These are phyloP conservation scores for Neosalanx taihuensis DNA, from an alignment of 2,797 vertebrate species.

Conservation along the genomic window DNA sequence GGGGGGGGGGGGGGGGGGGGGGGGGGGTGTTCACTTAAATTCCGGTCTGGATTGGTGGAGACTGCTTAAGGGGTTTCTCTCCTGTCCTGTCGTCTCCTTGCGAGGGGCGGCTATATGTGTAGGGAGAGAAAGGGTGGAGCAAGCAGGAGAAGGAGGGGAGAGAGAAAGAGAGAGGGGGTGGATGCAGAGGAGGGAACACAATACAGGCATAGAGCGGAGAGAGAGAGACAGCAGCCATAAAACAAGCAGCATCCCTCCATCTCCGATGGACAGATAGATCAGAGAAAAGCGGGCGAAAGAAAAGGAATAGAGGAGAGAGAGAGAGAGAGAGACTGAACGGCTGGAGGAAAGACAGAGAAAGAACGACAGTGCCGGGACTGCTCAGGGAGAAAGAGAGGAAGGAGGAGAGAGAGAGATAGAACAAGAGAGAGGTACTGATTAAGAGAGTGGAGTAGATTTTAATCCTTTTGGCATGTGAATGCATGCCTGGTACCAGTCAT, in stretches of 20 bases:
- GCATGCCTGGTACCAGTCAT: background rate
- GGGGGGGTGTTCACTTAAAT: background rate
- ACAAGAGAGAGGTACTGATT: constrained; percentile 34
- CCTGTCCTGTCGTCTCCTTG: too few relatives aligned
- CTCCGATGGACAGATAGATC: constrained; percentile 15
- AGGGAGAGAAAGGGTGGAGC: constrained; percentile 1
- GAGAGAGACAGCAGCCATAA: constrained; percentile 23
- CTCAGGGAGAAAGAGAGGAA: constrained; percentile 17
- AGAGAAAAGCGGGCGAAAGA: constrained; percentile 4
- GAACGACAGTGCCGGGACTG: background rate
- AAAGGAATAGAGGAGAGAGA: background rate
- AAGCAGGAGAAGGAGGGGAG: background rate
- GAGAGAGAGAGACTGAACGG: constrained; percentile 19
- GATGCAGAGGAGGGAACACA: constrained; percentile 29
- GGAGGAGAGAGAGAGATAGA: constrained; percentile 29
- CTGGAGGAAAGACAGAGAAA: background rate
- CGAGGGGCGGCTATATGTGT: background rate
- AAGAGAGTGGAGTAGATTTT: constrained; percentile 7
- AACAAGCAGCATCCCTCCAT: constrained; percentile 33
- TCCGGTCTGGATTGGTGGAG: background rate
- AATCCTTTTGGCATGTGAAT: constrained; percentile 18
- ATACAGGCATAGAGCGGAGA: constrained; percentile 20
- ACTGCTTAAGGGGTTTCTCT: constrained; percentile 35
- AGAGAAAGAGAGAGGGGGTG: background rate
- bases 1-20: constrained; percentile 1